These are phyloP conservation scores for Empis stercorea DNA, from an alignment of 2,888 invertebrate genomes.

Conservation along the genomic window DNA sequence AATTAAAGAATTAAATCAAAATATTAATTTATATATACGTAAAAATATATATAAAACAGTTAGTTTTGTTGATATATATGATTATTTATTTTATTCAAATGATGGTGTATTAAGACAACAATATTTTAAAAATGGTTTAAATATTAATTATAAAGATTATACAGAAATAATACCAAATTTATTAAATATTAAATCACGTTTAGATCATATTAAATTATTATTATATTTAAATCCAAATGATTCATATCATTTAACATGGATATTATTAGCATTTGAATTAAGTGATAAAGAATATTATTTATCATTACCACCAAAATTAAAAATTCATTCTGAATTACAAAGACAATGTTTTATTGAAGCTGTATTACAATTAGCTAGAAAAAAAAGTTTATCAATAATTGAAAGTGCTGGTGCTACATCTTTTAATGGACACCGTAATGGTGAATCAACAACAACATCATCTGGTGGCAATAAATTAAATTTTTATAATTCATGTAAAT, in stretches of 20 bases:
- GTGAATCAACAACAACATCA: no score
- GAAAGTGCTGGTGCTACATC: no score
- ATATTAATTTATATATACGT: not conserved
- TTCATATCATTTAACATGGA: not conserved
- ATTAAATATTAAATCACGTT: not conserved
- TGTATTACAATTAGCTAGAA: not conserved
- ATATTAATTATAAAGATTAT: not conserved
- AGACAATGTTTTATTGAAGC: not conserved
- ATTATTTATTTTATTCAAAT: not conserved
- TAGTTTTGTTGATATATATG: not conserved
- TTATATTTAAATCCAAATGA: not conserved
- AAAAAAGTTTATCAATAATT: not conserved
- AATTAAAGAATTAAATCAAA: not conserved
- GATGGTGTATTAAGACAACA: not conserved
- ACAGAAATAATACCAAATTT: not conserved
- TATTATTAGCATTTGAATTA: not conserved
- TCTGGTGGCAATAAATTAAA: not conserved
- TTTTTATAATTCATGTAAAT: not conserved
- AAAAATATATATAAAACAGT: not conserved
- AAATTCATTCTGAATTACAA: not conserved
- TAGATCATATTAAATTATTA: not conserved
- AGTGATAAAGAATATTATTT: not conserved
- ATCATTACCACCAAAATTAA: constrained; percentile 4
- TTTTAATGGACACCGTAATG: no score
- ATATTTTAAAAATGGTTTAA: not conserved